Evolutionary conservation across 1,140 invertebrate species (phyloP).

Genomic region (Atta texana): DNA sequence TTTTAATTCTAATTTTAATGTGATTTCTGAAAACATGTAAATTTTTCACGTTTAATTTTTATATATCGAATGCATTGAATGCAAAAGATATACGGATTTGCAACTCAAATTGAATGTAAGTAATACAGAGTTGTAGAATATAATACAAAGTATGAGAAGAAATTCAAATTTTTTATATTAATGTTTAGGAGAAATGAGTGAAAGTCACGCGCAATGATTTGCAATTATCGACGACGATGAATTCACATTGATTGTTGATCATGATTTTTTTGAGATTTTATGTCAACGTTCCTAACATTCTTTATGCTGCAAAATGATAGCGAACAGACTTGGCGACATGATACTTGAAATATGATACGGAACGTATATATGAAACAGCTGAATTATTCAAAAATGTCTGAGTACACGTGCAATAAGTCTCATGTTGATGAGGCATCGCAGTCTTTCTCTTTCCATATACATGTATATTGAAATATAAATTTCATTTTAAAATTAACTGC

Average conservation of each 20-base stretch:
- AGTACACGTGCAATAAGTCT: constrained; percentile 42
- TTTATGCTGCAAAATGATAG: constrained; percentile 47
- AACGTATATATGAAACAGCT: constrained; percentile 29
- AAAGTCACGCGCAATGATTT: background rate
- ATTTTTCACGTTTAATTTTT: background rate
- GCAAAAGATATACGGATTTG: background rate
- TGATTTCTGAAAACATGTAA: background rate
- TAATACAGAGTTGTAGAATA: background rate
- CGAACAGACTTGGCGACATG: constrained; percentile 13
- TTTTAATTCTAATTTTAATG: background rate
- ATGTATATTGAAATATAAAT: constrained; percentile 27
- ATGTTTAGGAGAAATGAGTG: background rate
- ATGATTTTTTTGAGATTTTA: background rate
- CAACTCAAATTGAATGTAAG: background rate
- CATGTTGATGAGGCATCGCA: constrained; percentile 38
- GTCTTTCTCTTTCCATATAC: background rate
- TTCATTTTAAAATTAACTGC: background rate
- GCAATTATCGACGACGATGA: background rate
- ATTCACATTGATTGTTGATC: background rate
- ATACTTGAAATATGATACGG: constrained; percentile 28
- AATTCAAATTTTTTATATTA: background rate
- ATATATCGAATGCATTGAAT: background rate
- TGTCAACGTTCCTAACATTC: constrained; percentile 32
- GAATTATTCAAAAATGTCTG: background rate
- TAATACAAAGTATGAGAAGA: background rate